Base-by-base conservation (phyloP, 1,140 invertebrate genomes). In the Drosophila miranda region DNA sequence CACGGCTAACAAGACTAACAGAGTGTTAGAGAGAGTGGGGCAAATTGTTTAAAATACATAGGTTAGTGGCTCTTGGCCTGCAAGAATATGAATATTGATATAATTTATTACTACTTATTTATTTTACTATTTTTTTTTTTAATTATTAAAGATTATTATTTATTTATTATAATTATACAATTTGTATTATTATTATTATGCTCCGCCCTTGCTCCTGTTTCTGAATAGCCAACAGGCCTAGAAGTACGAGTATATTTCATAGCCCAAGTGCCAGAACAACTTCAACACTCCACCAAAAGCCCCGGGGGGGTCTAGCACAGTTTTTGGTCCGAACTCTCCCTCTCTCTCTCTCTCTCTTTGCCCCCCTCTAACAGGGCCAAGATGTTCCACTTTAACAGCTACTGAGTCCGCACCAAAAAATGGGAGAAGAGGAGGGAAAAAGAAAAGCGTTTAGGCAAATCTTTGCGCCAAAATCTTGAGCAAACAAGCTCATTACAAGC, bases 401-500 rank as follows among this genome's bases (percentile, higher is more conserved):
- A 34, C 51, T 30, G 54, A 41, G 50, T 44, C 3, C 19, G 16
- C 19, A 34, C 34, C 28, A 43, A 19, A 13, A 21, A 13, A 58
- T 6, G 28, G 28, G 2, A 3, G 26, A 26, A 30, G 28, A 8
- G 8, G 8, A 28, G 38, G 16, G 58, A 52, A 14, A 38, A 52
- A 53, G 45, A 51, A 42, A 51, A 83, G 53, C 68, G 51, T 67
- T 86, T 86, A 86, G 60, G 77, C 73, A 84, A 84, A 84, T 86
- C 81, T 87, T 77, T 70, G 42, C 50, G 46, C 51, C 43, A 66
- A 67, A 75, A 86, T 86, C 78, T 87, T 61, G 52, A 56, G 74
- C 64, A 86, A 81, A 87, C 74, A 81, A 78, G 75, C 78, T 86
- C 80, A 84, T 86, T 81, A 86, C 59, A 43, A 9, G 42, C 11